These are phyloP conservation scores for Orius insidiosus DNA, from an alignment of 1,140 invertebrate genomes.

Conservation along the genomic window DNA sequence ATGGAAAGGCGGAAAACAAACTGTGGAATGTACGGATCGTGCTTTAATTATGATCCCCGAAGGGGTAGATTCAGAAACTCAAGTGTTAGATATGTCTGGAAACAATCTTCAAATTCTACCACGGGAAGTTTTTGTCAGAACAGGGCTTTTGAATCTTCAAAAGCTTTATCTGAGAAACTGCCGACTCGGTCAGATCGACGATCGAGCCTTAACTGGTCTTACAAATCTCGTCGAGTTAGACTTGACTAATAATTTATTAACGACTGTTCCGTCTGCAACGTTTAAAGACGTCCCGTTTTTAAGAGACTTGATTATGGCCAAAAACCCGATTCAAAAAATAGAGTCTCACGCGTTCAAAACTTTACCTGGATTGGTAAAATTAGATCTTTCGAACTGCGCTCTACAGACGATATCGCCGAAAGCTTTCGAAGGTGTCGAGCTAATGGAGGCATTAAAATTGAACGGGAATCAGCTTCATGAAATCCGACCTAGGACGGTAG, in stretches of 20 bases:
- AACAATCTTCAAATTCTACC: conserved; percentile 70
- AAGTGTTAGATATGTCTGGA: conserved; percentile 72
- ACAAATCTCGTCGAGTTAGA: conserved; percentile 80
- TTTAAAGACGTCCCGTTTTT: conserved; percentile 61
- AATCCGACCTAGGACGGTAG: conserved; percentile 49
- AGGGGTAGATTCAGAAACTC: conserved; percentile 65
- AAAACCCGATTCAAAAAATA: conserved; percentile 66
- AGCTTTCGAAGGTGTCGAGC: conserved; percentile 58
- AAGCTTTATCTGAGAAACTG: conserved; percentile 65
- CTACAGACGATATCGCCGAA: conserved; percentile 53
- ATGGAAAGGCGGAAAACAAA: conserved; percentile 83
- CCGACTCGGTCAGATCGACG: conserved; percentile 67
- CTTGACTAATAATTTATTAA: conserved; percentile 64
- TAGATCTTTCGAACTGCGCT: conserved; percentile 68
- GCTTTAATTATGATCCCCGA: conserved; percentile 64
- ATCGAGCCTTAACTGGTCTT: conserved; percentile 58
- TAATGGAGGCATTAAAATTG: conserved; percentile 62
- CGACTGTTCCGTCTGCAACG: conserved; percentile 54
- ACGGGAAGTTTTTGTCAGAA: conserved; percentile 57
- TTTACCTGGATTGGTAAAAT: conserved; percentile 57
- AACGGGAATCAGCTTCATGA: conserved; percentile 63
- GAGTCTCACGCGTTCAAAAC: conserved; percentile 54
- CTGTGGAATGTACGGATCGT: conserved; percentile 70
- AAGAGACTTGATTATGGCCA: conserved; percentile 55
- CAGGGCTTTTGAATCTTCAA: conserved; percentile 69